phyloP scores from a whole-genome alignment of 2,113 vertebrate species.

The Cheirogaleus medius region DNA sequence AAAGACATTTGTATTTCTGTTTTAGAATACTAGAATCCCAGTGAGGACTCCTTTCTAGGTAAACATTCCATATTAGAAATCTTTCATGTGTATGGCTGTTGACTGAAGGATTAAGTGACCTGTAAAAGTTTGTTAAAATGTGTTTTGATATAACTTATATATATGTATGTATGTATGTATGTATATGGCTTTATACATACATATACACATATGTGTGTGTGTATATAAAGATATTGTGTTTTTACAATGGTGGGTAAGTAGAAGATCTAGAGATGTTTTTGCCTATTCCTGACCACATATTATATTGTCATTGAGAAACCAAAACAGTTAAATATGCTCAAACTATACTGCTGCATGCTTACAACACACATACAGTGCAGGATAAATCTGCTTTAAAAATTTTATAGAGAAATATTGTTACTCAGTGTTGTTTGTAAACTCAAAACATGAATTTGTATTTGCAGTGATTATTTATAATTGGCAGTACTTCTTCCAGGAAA shows the following conservation, averaged over 20 bases:
- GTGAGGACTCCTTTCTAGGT: background rate
- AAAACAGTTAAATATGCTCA: background rate
- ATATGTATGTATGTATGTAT: accelerated
- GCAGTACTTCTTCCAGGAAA: background rate
- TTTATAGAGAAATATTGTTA: background rate
- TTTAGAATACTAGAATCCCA: background rate
- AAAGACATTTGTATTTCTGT: background rate
- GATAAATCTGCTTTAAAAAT: background rate
- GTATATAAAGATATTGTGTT: background rate
- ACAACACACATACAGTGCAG: background rate
- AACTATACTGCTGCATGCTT: background rate
- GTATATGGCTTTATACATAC: background rate
- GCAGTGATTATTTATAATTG: background rate
- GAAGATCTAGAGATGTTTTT: background rate
- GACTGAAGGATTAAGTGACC: background rate
- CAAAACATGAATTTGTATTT: background rate
- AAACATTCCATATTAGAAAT: background rate
- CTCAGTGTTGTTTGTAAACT: background rate
- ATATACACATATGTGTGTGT: background rate
- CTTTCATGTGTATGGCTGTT: too few relatives aligned
- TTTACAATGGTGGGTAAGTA: background rate
- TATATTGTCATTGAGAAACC: background rate
- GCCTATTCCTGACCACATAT: background rate
- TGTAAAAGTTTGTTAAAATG: background rate
- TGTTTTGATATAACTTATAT: background rate